Percentiles rank a stretch among this genome's conserved stretches.
phyloP scores from a whole-genome alignment of 2,888 invertebrate genomes.

The Ormyrus rosae region DNA sequence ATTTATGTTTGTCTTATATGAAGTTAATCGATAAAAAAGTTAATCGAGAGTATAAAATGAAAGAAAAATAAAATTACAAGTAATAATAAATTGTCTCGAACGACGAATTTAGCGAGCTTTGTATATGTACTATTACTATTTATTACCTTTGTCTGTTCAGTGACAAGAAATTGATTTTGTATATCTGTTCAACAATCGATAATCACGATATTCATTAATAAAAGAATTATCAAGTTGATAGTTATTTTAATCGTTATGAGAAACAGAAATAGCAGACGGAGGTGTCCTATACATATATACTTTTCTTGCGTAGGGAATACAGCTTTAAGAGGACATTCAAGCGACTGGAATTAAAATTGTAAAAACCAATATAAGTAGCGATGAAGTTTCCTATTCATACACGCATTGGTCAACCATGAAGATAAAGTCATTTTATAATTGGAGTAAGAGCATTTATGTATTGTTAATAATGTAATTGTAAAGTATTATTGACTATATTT shows the following conservation, averaged over 20 bases:
- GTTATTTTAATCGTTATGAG: conserved; percentile 41
- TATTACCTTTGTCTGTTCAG: conserved; percentile 49
- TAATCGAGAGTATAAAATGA: conserved; percentile 55
- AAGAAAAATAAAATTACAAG: conserved; percentile 42
- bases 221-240: conserved; percentile 46
- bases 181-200: conserved; percentile 53
- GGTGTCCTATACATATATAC: conserved; percentile 29
- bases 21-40: conserved; percentile 57
- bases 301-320: conserved; percentile 44
- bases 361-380: conserved; percentile 40
- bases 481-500: conserved; percentile 57
- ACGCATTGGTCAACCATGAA: conserved; percentile 51
- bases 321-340: conserved; percentile 31
- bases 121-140: conserved; percentile 58
- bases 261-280: conserved; percentile 20
- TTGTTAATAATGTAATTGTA: conserved; percentile 57
- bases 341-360: conserved; percentile 44
- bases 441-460: conserved; percentile 57
- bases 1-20: conserved; percentile 70
- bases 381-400: conserved; percentile 49
- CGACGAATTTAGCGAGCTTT: conserved; percentile 65
- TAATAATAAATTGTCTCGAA: conserved; percentile 63
- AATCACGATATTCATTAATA: conserved; percentile 50
- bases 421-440: conserved; percentile 57
- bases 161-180: conserved; percentile 54